Evolutionary conservation across 1,140 invertebrate genomes (phyloP).

Genomic region (Drosophila elegans): DNA sequence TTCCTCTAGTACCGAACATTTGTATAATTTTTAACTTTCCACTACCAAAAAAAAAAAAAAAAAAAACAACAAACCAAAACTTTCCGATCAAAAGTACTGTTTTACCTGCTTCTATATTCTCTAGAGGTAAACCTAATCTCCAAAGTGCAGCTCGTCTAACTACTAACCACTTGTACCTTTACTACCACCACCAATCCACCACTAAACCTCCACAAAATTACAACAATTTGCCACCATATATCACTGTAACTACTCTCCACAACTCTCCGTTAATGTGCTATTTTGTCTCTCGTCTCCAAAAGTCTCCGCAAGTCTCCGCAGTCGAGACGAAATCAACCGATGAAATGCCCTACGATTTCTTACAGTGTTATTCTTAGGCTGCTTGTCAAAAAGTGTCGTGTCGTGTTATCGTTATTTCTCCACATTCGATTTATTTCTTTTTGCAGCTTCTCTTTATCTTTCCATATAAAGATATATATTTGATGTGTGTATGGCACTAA

Average conservation of each 20-base stretch:
- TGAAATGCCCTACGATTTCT: constrained; percentile 67
- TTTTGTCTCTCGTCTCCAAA: constrained; percentile 47
- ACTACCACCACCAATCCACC: constrained; percentile 50
- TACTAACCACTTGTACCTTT: constrained; percentile 61
- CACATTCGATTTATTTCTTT: constrained; percentile 53
- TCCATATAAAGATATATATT: constrained; percentile 14
- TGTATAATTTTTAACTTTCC: constrained; percentile 53
- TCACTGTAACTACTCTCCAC: constrained; percentile 70
- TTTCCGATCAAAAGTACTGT: constrained; percentile 52
- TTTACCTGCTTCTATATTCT: constrained; percentile 76
- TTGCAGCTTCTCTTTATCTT: constrained; percentile 48
- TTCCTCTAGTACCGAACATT: constrained; percentile 59
- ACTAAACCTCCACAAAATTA: constrained; percentile 27
- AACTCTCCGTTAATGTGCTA: constrained; percentile 70
- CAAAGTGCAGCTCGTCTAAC: constrained; percentile 71
- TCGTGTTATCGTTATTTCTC: constrained; percentile 64
- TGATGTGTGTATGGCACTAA: constrained; percentile 33
- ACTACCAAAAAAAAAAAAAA: constrained; percentile 36
- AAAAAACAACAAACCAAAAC: constrained; percentile 19
- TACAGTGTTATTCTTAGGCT: constrained; percentile 74
- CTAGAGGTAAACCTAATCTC: constrained; percentile 72
- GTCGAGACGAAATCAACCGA: constrained; percentile 35
- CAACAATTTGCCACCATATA: constrained; percentile 37
- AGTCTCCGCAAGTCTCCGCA: constrained; percentile 40
- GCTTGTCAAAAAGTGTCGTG: constrained; percentile 67